Evolutionary conservation across 2,888 invertebrate species (phyloP).

Genomic region (Trissolcus japonicus): DNA sequence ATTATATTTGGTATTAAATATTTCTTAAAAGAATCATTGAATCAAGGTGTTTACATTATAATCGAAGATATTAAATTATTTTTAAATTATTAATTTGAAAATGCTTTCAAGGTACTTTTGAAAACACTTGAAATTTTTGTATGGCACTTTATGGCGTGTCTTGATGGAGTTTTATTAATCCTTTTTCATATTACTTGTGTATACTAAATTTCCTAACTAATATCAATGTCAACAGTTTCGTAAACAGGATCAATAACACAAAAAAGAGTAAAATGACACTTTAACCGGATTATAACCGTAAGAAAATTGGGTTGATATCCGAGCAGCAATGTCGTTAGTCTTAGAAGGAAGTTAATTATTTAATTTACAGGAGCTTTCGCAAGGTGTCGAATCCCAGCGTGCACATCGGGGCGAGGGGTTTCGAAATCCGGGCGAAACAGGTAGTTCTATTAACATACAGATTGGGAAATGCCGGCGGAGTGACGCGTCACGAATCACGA

Average conservation of each 20-base stretch:
- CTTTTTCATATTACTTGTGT: too few relatives aligned
- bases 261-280: conserved; percentile 10
- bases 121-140: too few relatives aligned
- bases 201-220: too few relatives aligned
- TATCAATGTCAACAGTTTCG: too few relatives aligned
- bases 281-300: conserved; percentile 24
- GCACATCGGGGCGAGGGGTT: conserved; percentile 52
- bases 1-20: too few relatives aligned
- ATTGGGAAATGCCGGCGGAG: conserved; percentile 63
- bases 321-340: conserved; percentile 28
- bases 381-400: conserved; percentile 55
- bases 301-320: conserved; percentile 37
- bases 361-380: conserved; percentile 50
- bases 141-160: too few relatives aligned
- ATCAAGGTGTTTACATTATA: too few relatives aligned
- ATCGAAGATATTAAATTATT: too few relatives aligned
- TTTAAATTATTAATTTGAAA: too few relatives aligned
- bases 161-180: too few relatives aligned
- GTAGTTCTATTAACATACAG: conserved; percentile 70
- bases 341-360: conserved; percentile 42
- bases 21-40: too few relatives aligned
- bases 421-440: conserved; percentile 66
- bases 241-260: background rate
- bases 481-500: conserved; percentile 53
- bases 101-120: too few relatives aligned